These are phyloP conservation scores for Diarsia dahlii DNA, from an alignment of 2,888 invertebrate species.

Conservation along the genomic window DNA sequence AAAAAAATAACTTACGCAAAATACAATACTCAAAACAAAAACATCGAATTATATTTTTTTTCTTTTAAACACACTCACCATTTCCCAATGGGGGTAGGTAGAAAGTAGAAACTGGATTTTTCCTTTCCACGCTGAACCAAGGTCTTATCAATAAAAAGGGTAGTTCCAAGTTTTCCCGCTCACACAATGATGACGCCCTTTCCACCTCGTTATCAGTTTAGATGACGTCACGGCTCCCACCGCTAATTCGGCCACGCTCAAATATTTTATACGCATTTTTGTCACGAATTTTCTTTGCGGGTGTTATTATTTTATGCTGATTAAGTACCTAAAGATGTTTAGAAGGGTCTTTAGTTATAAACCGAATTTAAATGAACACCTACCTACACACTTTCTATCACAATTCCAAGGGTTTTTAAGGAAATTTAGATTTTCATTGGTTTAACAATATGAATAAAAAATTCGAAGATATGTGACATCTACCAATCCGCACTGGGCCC, in stretches of 20 bases:
- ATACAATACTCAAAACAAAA: too few species aligned
- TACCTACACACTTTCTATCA: not conserved
- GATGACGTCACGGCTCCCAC: constrained; percentile 45
- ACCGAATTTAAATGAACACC: not conserved
- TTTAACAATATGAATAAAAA: not conserved
- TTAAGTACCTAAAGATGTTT: not conserved
- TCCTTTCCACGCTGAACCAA: not conserved
- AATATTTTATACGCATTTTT: constrained; percentile 14
- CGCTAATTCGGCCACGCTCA: constrained; percentile 22
- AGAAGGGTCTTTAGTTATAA: not conserved
- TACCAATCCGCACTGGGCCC: too few species aligned
- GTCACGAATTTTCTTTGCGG: constrained; percentile 10
- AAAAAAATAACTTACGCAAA: not conserved
- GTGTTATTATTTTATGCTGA: constrained; percentile 19
- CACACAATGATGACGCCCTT: constrained; percentile 31
- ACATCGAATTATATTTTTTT: too few species aligned
- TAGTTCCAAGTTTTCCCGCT: constrained; percentile 49
- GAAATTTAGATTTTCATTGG: not conserved
- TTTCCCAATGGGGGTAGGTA: too few species aligned
- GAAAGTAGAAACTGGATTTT: not conserved
- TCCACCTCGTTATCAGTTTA: constrained; percentile 36
- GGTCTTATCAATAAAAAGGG: not conserved
- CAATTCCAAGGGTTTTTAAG: not conserved
- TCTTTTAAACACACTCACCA: not conserved
- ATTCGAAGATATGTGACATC: too few species aligned